These are phyloP conservation scores for Spilarctia lutea DNA, from an alignment of 2,888 invertebrate genomes.

Conservation along the genomic window DNA sequence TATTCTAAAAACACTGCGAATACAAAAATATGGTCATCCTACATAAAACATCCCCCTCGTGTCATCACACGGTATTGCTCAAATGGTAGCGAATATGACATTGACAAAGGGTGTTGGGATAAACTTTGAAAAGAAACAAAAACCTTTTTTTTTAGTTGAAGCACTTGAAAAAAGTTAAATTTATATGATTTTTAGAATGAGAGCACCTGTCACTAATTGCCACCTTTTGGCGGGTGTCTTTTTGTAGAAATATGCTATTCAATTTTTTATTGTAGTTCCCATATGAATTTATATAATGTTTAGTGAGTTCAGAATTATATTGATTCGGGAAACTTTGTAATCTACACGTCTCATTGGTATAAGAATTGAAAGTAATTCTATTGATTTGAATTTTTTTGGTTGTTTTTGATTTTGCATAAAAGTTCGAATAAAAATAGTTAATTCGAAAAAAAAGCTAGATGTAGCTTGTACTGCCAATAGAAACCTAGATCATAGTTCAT, in stretches of 20 bases:
- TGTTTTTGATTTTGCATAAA: too few relatives aligned
- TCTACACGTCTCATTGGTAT: background rate
- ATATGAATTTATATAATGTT: conserved; percentile 31
- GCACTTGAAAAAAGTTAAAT: conserved; percentile 70
- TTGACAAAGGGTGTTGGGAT: conserved; percentile 83
- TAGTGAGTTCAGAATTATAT: conserved; percentile 28
- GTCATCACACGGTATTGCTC: conserved; percentile 78
- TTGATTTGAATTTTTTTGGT: background rate
- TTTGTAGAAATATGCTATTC: conserved; percentile 57
- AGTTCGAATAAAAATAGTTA: too few relatives aligned
- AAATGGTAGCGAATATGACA: conserved; percentile 81
- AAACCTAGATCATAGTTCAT: too few relatives aligned
- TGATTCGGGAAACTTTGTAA: background rate
- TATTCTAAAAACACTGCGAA: background rate
- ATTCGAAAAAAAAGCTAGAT: too few relatives aligned
- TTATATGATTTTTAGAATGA: conserved; percentile 74
- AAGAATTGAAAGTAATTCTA: background rate
- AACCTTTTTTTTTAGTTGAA: conserved; percentile 56
- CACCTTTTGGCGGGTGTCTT: conserved; percentile 82
- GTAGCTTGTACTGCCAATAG: too few relatives aligned
- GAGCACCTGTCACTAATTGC: conserved; percentile 85
- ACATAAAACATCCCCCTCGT: conserved; percentile 67
- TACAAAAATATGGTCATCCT: conserved; percentile 23
- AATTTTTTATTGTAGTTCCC: conserved; percentile 21
- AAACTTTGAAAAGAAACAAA: conserved; percentile 73